Evolutionary conservation across 2,113 vertebrate species (phyloP), one percentile per base, ranked within the genome.

Genomic region (Malurus cyaneus): DNA sequence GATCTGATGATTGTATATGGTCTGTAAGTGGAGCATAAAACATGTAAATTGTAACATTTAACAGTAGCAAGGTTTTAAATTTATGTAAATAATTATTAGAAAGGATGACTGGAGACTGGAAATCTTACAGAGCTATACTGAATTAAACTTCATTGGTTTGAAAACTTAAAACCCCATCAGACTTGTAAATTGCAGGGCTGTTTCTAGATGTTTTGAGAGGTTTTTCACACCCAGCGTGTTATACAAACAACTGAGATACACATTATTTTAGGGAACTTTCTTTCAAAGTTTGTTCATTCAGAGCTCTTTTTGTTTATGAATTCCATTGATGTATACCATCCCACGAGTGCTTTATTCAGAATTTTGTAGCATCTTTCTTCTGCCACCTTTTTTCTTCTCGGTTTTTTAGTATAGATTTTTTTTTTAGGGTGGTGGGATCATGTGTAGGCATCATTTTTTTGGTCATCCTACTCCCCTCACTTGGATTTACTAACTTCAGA

Each of bases 201-300:
- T 3, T 41, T 80, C 24, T 60, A 5, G 5, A 5, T 16, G 29
- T n/a, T 61, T 61, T n/a, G 21, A 14, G 20, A 39, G 20, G 15
- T 11, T 72, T 78, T 72, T 86, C 17, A 17, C 6, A n/a, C 12
- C 12, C 8, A 39, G 0, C 2, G 0, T 67, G 17, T 34, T 41
- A 50, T 23, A 60, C 41, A 86, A 64, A 52, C 12, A 6, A 28
- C 41, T 1, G 12, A 69, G 9, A 29, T 65, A 57, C 36, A 18
- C 8, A 6, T 9, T 53, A 12, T n/a, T 77, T 34, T 70, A 70
- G 76, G 49, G 39, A 53, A 6, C 86, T 83, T 57, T 72, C 34
- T 77, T 80, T 53, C 11, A 28, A 32, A 28, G 6, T 70, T 65
- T 82, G 10, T 77, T 18, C 15, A 14, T 80, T 85, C 39, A 50